phyloP scores from a whole-genome alignment of 1,140 invertebrate species.

The Pseudomyrmex gracilis region DNA sequence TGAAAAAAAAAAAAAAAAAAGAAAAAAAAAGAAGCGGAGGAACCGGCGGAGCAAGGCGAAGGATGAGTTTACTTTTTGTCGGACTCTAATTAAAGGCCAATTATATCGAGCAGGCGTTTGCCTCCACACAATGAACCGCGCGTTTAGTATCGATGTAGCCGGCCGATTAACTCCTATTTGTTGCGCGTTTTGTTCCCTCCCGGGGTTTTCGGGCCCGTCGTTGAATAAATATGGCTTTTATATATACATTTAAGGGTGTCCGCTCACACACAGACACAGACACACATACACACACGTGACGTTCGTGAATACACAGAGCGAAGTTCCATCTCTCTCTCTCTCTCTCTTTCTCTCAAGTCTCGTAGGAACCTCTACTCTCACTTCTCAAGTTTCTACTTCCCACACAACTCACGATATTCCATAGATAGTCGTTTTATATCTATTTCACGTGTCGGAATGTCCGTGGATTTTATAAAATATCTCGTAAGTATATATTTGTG shows the following conservation, averaged over 20 bases:
- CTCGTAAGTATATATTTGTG: too few relatives aligned
- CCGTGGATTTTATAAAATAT: too few relatives aligned
- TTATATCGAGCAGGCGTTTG: constrained; percentile 81
- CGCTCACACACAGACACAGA: constrained; percentile 11
- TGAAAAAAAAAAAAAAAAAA: background rate
- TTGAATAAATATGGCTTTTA: constrained; percentile 76
- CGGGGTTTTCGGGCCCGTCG: constrained; percentile 67
- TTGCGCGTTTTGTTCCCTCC: constrained; percentile 77
- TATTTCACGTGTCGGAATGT: too few relatives aligned
- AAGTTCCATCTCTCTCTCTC: too few relatives aligned
- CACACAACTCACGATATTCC: too few relatives aligned
- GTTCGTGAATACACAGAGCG: constrained; percentile 6
- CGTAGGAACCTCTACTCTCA: too few relatives aligned
- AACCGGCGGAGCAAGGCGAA: constrained; percentile 32
- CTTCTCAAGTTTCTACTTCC: too few relatives aligned
- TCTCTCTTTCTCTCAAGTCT: too few relatives aligned
- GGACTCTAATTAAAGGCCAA: constrained; percentile 80
- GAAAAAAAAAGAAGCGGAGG: background rate
- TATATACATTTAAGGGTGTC: constrained; percentile 58
- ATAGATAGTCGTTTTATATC: too few relatives aligned
- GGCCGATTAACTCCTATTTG: constrained; percentile 79
- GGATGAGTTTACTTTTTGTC: constrained; percentile 79
- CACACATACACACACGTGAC: constrained; percentile 43
- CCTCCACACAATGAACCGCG: constrained; percentile 78
- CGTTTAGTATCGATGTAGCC: constrained; percentile 78